A percentile compares a stretch with the other conserved stretches of the same genome.
phyloP scores from a whole-genome alignment of 2,113 vertebrate species.

The Suricata suricatta region DNA sequence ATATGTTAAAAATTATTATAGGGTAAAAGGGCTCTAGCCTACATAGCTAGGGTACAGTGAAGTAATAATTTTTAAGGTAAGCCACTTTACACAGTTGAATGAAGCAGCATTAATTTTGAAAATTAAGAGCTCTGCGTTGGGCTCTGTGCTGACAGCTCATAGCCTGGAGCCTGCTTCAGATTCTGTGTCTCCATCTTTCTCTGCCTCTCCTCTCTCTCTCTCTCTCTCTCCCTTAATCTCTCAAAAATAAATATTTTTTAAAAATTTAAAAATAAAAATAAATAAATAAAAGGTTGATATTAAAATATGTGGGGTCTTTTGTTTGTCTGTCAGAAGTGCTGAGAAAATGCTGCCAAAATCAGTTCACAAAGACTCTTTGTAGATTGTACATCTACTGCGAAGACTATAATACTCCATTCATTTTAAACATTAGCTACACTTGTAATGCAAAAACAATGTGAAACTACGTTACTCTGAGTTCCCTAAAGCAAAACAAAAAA shows the following conservation, averaged over 20 bases:
- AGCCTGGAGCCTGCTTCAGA: too few relatives aligned
- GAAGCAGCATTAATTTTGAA: not conserved
- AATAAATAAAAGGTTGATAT: conserved; percentile 48
- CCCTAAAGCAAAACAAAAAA: conserved; percentile 21
- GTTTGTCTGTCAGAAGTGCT: conserved; percentile 61
- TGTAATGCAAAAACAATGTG: conserved; percentile 67
- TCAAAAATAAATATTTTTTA: too few relatives aligned
- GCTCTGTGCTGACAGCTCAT: too few relatives aligned
- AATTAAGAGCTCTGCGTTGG: not conserved
- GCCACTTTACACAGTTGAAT: not conserved
- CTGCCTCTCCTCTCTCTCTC: too few relatives aligned
- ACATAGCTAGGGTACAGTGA: not conserved
- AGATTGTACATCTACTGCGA: conserved; percentile 62
- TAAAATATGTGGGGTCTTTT: conserved; percentile 49
- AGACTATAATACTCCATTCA: conserved; percentile 78
- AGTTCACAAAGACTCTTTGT: conserved; percentile 81
- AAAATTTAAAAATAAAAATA: too few relatives aligned
- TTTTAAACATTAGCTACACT: conserved; percentile 66
- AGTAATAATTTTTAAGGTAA: conserved; percentile 26
- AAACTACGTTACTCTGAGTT: conserved; percentile 37
- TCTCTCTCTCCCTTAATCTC: too few relatives aligned
- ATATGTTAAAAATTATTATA: not conserved
- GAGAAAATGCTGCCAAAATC: conserved; percentile 65
- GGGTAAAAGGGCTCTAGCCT: not conserved
- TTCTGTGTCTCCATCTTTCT: too few relatives aligned